Base-by-base conservation (phyloP, 2,888 invertebrate species). In the Labia minor region DNA sequence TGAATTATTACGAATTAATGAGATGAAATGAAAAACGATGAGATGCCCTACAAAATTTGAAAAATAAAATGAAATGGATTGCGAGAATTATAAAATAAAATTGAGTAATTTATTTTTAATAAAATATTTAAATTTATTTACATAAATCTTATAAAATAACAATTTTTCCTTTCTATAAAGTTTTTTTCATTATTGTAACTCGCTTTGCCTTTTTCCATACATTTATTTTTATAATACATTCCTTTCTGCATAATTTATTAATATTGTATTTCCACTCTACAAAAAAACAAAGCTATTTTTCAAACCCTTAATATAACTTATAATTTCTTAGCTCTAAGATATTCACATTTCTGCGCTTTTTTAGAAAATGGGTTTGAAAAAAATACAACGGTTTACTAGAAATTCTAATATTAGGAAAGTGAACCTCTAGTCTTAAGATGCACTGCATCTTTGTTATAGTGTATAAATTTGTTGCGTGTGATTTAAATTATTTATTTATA, bases 391-490 rank as follows among this genome's bases (percentile, higher is more conserved):
- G 49, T 49, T 49, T 49, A 14, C 49, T 49, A 49, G 49, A 49
- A 49, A 49, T 8, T 49, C 2, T 49, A 49, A 49, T 49, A 49
- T 49, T 49, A 49, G 49, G 49, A 49, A 26, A 49, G 49, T 49
- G 49, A 49, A 49, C 49, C 8, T 49, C 49, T 49, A 49, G 49
- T 49, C 49, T 49, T 49, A 49, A 10, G 49, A 49, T 49, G 49
- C 49, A 49, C 49, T 49, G 49, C 49, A 49, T 49, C 49, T 49
- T 49, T 49, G 49, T 49, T 49, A 49, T 49, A 49, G 49, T 49
- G 49, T 49, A n/a, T n/a, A 49, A 49, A 49, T 49, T 49, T 49
- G 49, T 49, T 49, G 49, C 49, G 49, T 49, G 49, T 49, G 49
- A 49, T 49, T 49, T 14, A 49, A 49, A 49, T 49, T 49, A 49